A percentile compares a stretch with the other conserved stretches of the same genome.
Conservation (phyloP, 2,888 invertebrate genomes). For the Eubasilissa splendida region DNA sequence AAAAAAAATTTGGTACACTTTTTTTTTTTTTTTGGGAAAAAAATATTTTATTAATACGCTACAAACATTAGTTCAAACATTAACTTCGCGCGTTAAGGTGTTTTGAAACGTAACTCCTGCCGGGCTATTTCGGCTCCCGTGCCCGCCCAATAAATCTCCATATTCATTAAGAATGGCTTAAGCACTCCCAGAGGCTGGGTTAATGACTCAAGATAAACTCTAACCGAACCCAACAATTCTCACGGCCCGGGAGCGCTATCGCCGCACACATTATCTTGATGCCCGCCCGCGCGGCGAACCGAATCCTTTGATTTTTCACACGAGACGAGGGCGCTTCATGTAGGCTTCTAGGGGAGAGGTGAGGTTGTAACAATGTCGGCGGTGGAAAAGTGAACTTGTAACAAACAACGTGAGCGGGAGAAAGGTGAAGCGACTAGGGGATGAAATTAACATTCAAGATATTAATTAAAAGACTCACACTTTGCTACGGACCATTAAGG, state of each 20-base stretch:
- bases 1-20: too few species aligned
- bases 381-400: too few species aligned
- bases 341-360: too few species aligned
- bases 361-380: too few species aligned
- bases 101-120: constrained; percentile 9
- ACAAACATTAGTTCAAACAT: constrained; percentile 24
- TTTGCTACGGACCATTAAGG: too few species aligned
- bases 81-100: constrained; percentile 18
- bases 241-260: constrained; percentile 34
- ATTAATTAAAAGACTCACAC: too few species aligned
- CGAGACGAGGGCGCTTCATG: too few species aligned
- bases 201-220: constrained; percentile 57
- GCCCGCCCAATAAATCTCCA: constrained; percentile 55
- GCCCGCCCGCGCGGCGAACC: neutral
- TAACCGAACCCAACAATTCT: constrained; percentile 22
- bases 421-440: too few species aligned
- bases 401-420: too few species aligned
- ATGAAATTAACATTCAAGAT: too few species aligned
- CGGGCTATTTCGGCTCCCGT: constrained; percentile 4
- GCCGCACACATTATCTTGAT: constrained; percentile 25
- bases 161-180: constrained; percentile 57
- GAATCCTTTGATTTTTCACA: constrained; percentile 27
- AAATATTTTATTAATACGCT: constrained; percentile 4
- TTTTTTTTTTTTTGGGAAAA: too few species aligned
- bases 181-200: constrained; percentile 55